Evolutionary conservation across 1,140 invertebrate genomes (phyloP), one percentile per base, ranked within the genome.

Genomic region (Zaprionus capensis): DNA sequence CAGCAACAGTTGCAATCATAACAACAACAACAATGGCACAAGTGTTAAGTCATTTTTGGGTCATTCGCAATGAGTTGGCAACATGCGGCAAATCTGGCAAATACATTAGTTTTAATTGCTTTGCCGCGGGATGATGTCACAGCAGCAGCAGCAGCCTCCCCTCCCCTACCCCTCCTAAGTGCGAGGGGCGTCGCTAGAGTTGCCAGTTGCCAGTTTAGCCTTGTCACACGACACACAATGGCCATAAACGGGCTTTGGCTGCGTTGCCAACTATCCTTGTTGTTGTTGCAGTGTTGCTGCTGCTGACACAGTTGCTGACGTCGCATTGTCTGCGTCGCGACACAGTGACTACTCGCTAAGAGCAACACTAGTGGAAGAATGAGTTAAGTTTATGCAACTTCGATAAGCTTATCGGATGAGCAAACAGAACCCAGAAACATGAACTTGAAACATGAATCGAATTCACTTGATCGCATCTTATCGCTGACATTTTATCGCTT

Each of bases 21-120:
- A n/a, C 20, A n/a, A 38, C 63, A 56, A n/a, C 49, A 56, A 20
- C 66, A 62, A 41, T 17, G 7, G 36, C 46, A 57, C 59, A 76
- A 75, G 46, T 87, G 83, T 49, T 74, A 69, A 80, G 77, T 83
- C 71, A 87, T 87, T 81, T 65, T 55, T 56, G 57, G 36, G 73
- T 76, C 69, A 76, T 71, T 76, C 53, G 62, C 70, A 56, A 67
- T 76, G 72, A 80, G 77, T 71, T 83, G 73, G 78, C 81, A 76
- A 67, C 70, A 76, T 71, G 68, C 71, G 46, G 59, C 69, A 76
- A 76, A 72, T 72, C 74, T 66, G 74, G 77, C 77, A 88, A 71
- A 80, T 76, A 79, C 71, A 84, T 81, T 79, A 75, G 70, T 81
- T 81, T 88, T 80, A 75, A 87, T 80, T 80, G 83, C 69, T 55